Evolutionary conservation across 2,113 vertebrate species (phyloP), one percentile per base, ranked within the genome.

Genomic region (Hystrix brachyura): DNA sequence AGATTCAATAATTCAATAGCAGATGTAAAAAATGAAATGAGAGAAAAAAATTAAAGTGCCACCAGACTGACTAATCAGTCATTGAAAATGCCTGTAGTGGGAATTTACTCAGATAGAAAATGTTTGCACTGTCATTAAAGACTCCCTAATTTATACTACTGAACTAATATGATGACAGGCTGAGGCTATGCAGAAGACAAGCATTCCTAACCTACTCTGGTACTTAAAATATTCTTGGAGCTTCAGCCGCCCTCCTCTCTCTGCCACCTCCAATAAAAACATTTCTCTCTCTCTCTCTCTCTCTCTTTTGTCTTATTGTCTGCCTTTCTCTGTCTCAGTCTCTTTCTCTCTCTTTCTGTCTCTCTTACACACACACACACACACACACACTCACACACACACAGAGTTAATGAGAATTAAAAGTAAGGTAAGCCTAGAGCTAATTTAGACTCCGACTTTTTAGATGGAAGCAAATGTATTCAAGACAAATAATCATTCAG

Each of bases 11-110:
- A 86, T 95, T 97, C 65, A 86, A 48, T 88, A 94, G 86, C 82
- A 98, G 79, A 96, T 94, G 17, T 95, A 95, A 95, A 97, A 97
- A 89, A 82, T 95, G 57, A 96, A 98, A 95, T 78, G n/a, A 94
- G 69, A 72, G 94, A 59, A 93, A 95, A 97, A 97, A 96, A 53
- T 84, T 82, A 90, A 96, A 96, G 51, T 96, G 91, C 91, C 83
- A 81, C 71, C 43, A 87, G 85, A 96, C 55, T 84, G 81, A 94
- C 82, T 97, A 94, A 96, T 97, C 86, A 90, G 86, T 97, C 94
- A 97, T 79, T 91, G 83, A 91, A 91, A 97, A 96, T 98, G 95
- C 94, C 93, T 82, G 8, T 94, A 85, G 69, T 95, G 64, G 82
- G 84, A 96, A 95, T 96, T 95, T 90, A 91, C 86, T 95, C n/a